phyloP scores from a whole-genome alignment of 2,888 invertebrate species.

The Tetropium fuscum region DNA sequence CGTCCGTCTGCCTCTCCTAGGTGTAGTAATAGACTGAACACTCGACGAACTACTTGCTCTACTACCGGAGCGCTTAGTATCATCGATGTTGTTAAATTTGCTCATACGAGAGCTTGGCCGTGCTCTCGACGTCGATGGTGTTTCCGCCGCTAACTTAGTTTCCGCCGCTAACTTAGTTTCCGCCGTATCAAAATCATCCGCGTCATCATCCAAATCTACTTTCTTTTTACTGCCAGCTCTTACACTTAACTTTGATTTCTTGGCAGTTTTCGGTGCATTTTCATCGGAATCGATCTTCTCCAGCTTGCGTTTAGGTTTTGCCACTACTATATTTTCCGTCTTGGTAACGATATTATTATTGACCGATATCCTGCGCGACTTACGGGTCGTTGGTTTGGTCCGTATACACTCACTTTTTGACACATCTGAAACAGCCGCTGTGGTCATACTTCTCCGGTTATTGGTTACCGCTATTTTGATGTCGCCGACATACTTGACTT shows the following conservation, averaged over 20 bases:
- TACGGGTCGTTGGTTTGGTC: neutral
- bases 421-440: conserved; percentile 21
- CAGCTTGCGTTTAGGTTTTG: neutral
- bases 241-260: neutral
- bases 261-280: no score
- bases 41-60: conserved; percentile 8
- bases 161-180: no score
- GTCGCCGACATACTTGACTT: conserved; percentile 24
- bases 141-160: no score
- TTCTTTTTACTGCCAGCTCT: neutral
- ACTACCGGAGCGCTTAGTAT: conserved; percentile 5
- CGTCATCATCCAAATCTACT: neutral
- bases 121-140: conserved; percentile 5
- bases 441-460: conserved; percentile 40
- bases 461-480: conserved; percentile 41
- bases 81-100: neutral
- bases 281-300: conserved; percentile 11
- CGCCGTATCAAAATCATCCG: neutral
- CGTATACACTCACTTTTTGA: neutral
- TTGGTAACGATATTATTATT: conserved; percentile 13
- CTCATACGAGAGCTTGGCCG: neutral
- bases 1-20: conserved; percentile 18
- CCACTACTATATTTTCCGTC: neutral
- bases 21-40: conserved; percentile 19
- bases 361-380: conserved; percentile 13